phyloP scores from a whole-genome alignment of 1,140 invertebrate species.

The Drosophila erecta region DNA sequence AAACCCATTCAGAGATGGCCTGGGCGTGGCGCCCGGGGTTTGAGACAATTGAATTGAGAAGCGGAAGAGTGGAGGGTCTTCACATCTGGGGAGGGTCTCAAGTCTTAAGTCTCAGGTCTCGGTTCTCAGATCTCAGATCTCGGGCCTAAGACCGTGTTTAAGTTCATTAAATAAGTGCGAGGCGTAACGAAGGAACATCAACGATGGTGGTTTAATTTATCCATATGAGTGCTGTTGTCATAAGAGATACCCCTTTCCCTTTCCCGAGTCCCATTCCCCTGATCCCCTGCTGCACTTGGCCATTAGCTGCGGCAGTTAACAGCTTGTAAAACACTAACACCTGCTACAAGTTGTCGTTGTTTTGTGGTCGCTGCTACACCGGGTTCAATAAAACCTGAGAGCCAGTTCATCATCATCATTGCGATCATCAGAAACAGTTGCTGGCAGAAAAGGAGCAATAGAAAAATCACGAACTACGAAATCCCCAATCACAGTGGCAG shows the following conservation, averaged over 20 bases:
- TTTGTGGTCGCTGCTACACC: constrained; percentile 29
- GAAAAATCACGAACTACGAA: constrained; percentile 54
- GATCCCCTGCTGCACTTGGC: constrained; percentile 28
- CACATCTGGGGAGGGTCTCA: constrained; percentile 12
- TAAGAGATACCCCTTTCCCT: constrained; percentile 11
- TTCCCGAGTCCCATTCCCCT: background rate
- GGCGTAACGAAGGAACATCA: constrained; percentile 41
- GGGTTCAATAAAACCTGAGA: constrained; percentile 73
- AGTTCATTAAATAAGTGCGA: constrained; percentile 58
- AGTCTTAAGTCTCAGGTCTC: background rate
- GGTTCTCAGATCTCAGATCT: background rate
- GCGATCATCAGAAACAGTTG: constrained; percentile 23
- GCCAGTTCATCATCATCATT: constrained; percentile 42
- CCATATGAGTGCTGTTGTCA: constrained; percentile 35
- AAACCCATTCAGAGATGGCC: constrained; percentile 14
- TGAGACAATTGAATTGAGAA: constrained; percentile 51
- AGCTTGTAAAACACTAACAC: constrained; percentile 78
- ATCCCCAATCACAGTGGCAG: constrained; percentile 37
- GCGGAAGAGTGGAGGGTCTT: constrained; percentile 7
- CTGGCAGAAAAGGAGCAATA: constrained; percentile 69
- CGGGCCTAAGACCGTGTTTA: constrained; percentile 9
- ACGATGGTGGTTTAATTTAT: constrained; percentile 35
- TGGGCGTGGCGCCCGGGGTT: constrained; percentile 34
- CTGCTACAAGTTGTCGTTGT: constrained; percentile 62
- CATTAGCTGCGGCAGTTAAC: constrained; percentile 76